Base-by-base conservation (phyloP, 2,888 invertebrate species). In the Ptychoptera contaminata region DNA sequence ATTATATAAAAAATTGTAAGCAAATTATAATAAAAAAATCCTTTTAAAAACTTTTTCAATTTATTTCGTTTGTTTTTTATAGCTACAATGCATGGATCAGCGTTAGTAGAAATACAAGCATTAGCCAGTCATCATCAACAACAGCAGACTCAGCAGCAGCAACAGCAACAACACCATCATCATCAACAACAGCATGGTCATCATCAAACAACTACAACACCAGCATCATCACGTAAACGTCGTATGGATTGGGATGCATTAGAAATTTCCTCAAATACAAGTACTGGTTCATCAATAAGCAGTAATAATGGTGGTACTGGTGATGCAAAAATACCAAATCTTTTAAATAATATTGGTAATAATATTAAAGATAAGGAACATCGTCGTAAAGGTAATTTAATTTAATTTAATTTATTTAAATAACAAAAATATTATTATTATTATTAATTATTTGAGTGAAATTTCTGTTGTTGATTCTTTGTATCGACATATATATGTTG, bases 171-270 rank as follows among this genome's bases (percentile, higher is more conserved):
- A 23, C 23, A 23, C 4, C 23, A 23, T 3, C 23, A 23, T 3
- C 23, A 23, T 3, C 23, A 23, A 7, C 23, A 23, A 23, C 23
- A 23, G 7, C 30, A 14, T 40, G 14, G n/a, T 3, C 36, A 36
- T 5, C 36, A 11, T 12, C 11, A 12, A 14, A 23, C 42, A 12
- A 16, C 12, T n/a, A 42, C 34, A 11, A 40, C 30, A 31, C 10
- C 30, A n/a, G 15, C 3, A 15, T 55, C 56, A 47, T 56, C 58
- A 50, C 65, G 65, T 51, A 66, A 66, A 55, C 63, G 66, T 56
- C 65, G 64, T 60, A 65, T 65, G 63, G 66, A 66, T 60, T 66
- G 66, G 66, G 63, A 63, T 51, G 56, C 63, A 42, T 56, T 65
- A 49, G 63, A 64, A 52, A 60, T 64, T 40, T 59, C 56, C 55